Percentiles rank a stretch among this genome's conserved stretches.
Evolutionary conservation across 2,888 invertebrate genomes (phyloP).

Genomic region (Leptura quadrifasciata): DNA sequence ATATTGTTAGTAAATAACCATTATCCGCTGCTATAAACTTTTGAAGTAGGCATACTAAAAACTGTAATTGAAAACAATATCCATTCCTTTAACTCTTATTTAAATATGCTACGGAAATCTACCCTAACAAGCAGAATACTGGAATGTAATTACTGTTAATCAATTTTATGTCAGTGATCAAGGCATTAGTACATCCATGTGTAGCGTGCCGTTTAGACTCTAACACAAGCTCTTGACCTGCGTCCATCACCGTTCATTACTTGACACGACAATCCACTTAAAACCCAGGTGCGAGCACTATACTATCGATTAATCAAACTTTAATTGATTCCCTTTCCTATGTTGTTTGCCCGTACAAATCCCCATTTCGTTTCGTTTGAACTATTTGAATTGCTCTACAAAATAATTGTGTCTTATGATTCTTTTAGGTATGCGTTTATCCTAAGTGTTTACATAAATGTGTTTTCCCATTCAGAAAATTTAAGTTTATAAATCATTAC

Average conservation of each 20-base stretch:
- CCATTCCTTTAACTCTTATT: neutral
- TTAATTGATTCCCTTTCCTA: conserved; percentile 62
- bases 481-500: neutral
- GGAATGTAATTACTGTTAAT: conserved; percentile 6
- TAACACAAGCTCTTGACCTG: conserved; percentile 61
- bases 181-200: conserved; percentile 12
- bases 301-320: conserved; percentile 67
- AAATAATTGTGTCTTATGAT: conserved; percentile 3
- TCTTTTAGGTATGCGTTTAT: neutral
- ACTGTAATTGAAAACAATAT: no score
- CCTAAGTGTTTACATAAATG: neutral
- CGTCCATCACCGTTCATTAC: conserved; percentile 68
- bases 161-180: conserved; percentile 7
- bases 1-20: no score
- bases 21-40: no score
- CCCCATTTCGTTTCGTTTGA: neutral
- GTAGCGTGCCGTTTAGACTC: conserved; percentile 42
- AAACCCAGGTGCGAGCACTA: conserved; percentile 66
- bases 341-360: conserved; percentile 11
- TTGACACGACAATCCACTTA: conserved; percentile 69
- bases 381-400: neutral
- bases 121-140: neutral
- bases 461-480: neutral
- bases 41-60: no score
- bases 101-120: neutral